Evolutionary conservation across 37 sponge, comb jelly and placozoan species (phyloP), one percentile per base, ranked within the genome.

Genomic region (Petrosia ficiformis): DNA sequence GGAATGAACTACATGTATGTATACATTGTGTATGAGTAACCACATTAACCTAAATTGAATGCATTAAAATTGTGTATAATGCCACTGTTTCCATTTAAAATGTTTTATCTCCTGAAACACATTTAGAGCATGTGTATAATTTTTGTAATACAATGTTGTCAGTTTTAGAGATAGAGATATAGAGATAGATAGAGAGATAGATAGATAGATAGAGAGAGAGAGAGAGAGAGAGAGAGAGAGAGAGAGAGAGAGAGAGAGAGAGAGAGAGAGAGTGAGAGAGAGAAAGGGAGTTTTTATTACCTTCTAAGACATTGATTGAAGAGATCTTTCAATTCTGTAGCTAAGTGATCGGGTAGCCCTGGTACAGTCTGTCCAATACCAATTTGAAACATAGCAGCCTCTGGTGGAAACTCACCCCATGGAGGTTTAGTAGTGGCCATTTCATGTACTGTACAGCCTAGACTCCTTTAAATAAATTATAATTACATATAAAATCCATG

Each of bases 361-460:
- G 91, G 88, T 14, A 83, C 22, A 10, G 79, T 40, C 26, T 70
- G 79, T 48, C 95, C 95, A 22, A 81, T 76, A 35, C 95, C 95
- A 58, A 94, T 94, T 70, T 87, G 84, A 44, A 90, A 94, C 73
- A 94, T 72, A 32, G 95, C 95, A 2, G 95, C 87, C 64, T 89
- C 91, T 1, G 90, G 91, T 8, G 85, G 79, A 11, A 82, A 44
- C 14, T 80, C 84, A 3, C 84, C 85, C 90, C 90, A 94, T 0
- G 95, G 95, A 16, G 95, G 91, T 34, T 90, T 86, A 22, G 86
- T 60, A 24, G 79, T 77, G 25, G 85, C 91, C 95, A 94, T 94
- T 60, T 94, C 95, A 71, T 83, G 81, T 14, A 90, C 85, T 1
- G 95, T 94, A 58, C 91, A 91, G 0, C 95, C 95, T 19, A 90